phyloP scores from a whole-genome alignment of 2,888 invertebrate genomes.

The Sinopyrophorus schimmeli region DNA sequence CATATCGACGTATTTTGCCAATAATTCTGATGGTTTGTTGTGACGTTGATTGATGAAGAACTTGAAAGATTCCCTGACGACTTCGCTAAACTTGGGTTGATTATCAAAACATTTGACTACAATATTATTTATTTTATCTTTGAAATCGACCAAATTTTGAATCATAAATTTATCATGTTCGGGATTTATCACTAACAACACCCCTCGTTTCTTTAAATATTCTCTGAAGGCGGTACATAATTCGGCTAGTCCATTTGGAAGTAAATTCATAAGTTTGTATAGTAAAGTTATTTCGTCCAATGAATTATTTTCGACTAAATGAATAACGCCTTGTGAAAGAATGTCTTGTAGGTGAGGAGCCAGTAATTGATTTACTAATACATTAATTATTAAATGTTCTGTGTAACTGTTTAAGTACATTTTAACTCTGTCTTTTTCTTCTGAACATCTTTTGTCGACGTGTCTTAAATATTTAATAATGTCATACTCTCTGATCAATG shows the following conservation, averaged over 20 bases:
- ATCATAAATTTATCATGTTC: constrained; percentile 94
- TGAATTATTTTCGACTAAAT: constrained; percentile 84
- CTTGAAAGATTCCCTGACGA: constrained; percentile 93
- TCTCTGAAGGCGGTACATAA: constrained; percentile 84
- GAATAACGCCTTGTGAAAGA: constrained; percentile 85
- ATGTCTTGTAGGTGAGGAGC: constrained; percentile 85
- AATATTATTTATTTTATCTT: constrained; percentile 92
- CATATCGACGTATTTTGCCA: constrained; percentile 96
- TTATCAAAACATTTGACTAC: constrained; percentile 84
- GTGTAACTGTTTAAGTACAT: constrained; percentile 91
- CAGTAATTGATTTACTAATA: constrained; percentile 87
- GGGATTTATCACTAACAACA: constrained; percentile 91
- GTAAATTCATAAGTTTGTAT: constrained; percentile 81
- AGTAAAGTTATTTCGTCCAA: constrained; percentile 81
- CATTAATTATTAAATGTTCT: constrained; percentile 79
- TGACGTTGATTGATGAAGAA: constrained; percentile 94
- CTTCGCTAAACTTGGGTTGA: constrained; percentile 89
- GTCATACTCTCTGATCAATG: constrained; percentile 83
- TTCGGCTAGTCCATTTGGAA: constrained; percentile 83
- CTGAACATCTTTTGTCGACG: constrained; percentile 85
- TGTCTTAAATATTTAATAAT: constrained; percentile 77
- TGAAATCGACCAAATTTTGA: constrained; percentile 90
- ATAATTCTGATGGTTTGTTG: constrained; percentile 96
- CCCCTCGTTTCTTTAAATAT: constrained; percentile 92
- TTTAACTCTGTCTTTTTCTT: constrained; percentile 85